phyloP scores from a whole-genome alignment of 2,888 invertebrate species.

The Andrena chrysosceles region DNA sequence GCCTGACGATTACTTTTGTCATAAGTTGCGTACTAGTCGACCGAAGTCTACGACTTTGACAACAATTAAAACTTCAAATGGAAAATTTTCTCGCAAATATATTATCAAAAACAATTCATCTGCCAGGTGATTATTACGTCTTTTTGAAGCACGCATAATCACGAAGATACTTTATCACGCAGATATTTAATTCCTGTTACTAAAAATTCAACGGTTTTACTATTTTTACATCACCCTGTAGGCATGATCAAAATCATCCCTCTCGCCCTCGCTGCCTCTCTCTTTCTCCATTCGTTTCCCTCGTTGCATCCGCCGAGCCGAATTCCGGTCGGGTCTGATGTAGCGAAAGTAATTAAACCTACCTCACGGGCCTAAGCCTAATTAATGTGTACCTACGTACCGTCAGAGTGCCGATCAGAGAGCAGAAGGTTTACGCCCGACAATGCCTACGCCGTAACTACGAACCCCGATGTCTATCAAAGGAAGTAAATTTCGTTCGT shows the following conservation, averaged over 20 bases:
- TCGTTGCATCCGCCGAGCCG: conserved; percentile 52
- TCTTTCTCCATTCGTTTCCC: conserved; percentile 51
- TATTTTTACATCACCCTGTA: neutral
- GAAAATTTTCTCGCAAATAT: too few relatives aligned
- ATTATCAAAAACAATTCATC: too few relatives aligned
- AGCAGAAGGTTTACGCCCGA: conserved; percentile 72
- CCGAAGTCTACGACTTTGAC: too few relatives aligned
- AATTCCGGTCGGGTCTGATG: conserved; percentile 78
- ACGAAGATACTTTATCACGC: too few relatives aligned
- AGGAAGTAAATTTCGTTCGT: conserved; percentile 72
- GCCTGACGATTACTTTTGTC: too few relatives aligned
- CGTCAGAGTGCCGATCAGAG: conserved; percentile 70
- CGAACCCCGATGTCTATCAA: conserved; percentile 69
- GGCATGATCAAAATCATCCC: conserved; percentile 9
- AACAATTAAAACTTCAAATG: too few relatives aligned
- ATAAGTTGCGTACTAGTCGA: too few relatives aligned
- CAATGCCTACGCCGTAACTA: conserved; percentile 70
- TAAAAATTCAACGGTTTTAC: neutral
- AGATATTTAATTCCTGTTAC: neutral
- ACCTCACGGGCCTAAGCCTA: conserved; percentile 81
- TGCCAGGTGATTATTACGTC: too few relatives aligned
- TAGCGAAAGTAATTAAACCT: conserved; percentile 84
- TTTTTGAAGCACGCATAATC: too few relatives aligned
- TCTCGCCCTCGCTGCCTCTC: conserved; percentile 31
- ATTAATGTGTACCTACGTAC: conserved; percentile 82